phyloP scores from a whole-genome alignment of 1,140 invertebrate species.

The Trichonephila clavata region DNA sequence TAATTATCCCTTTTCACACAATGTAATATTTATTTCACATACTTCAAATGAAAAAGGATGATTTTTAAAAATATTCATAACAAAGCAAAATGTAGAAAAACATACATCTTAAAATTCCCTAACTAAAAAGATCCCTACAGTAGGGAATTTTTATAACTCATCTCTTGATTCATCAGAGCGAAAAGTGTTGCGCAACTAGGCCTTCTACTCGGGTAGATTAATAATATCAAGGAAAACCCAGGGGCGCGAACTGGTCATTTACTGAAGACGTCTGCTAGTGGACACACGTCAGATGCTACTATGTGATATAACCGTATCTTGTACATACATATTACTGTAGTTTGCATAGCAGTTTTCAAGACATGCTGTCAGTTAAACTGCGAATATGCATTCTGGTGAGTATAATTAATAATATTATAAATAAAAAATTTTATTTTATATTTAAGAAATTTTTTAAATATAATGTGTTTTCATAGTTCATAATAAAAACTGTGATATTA shows the following conservation, averaged over 20 bases:
- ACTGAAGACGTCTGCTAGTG: background rate
- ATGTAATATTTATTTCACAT: too few relatives aligned
- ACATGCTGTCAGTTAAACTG: conserved; percentile 6
- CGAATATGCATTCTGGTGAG: conserved; percentile 27
- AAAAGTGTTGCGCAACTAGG: conserved; percentile 39
- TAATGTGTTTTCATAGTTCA: too few relatives aligned
- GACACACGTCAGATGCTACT: conserved; percentile 22
- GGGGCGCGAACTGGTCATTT: background rate
- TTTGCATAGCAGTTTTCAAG: conserved; percentile 41
- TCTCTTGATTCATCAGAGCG: conserved; percentile 41
- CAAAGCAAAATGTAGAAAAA: too few relatives aligned
- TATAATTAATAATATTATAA: background rate
- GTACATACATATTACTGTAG: background rate
- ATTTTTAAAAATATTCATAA: too few relatives aligned
- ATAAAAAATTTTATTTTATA: too few relatives aligned
- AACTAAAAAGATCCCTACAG: background rate
- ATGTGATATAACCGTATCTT: conserved; percentile 10
- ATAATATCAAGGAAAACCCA: conserved; percentile 28
- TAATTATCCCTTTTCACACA: too few relatives aligned
- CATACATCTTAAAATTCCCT: background rate
- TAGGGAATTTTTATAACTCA: conserved; percentile 18
- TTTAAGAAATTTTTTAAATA: too few relatives aligned
- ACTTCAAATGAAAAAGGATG: too few relatives aligned
- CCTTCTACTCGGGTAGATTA: background rate
- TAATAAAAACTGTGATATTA: too few relatives aligned